Evolutionary conservation across 1,140 invertebrate species (phyloP).

Genomic region (Dendrolimus punctatus): DNA sequence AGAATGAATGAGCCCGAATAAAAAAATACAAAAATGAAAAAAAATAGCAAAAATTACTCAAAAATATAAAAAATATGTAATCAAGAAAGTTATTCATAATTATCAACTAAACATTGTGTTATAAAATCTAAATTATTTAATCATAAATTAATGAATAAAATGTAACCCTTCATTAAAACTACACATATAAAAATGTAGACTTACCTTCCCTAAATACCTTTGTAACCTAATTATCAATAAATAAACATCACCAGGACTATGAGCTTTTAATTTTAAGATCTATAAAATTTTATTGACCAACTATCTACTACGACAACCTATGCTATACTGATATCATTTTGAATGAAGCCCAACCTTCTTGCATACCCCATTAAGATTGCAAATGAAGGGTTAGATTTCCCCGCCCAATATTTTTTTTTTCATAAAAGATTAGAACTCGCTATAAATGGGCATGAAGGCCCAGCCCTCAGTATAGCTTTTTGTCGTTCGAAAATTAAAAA

Average conservation of each 20-base stretch:
- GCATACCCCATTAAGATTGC: slow-evolving; percentile 20
- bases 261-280: slow-evolving; percentile 7
- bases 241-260: slow-evolving; percentile 16
- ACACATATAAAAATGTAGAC: slow-evolving; percentile 4
- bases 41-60: slow-evolving; percentile 32
- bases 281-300: slow-evolving; percentile 6
- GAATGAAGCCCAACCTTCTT: slow-evolving; percentile 34
- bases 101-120: no score
- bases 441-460: no score
- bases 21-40: slow-evolving; percentile 46
- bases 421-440: background rate
- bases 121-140: no score
- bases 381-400: slow-evolving; percentile 25
- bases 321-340: slow-evolving; percentile 35
- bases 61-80: slow-evolving; percentile 40
- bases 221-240: slow-evolving; percentile 9
- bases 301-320: slow-evolving; percentile 27
- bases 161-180: no score
- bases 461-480: background rate
- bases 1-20: slow-evolving; percentile 86
- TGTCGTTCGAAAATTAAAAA: background rate
- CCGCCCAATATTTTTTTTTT: slow-evolving; percentile 23
- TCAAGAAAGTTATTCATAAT: slow-evolving; percentile 18
- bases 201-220: slow-evolving; percentile 8
- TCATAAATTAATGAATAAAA: no score